phyloP scores from a whole-genome alignment of 2,113 vertebrate genomes.

The Osmerus eperlanus region DNA sequence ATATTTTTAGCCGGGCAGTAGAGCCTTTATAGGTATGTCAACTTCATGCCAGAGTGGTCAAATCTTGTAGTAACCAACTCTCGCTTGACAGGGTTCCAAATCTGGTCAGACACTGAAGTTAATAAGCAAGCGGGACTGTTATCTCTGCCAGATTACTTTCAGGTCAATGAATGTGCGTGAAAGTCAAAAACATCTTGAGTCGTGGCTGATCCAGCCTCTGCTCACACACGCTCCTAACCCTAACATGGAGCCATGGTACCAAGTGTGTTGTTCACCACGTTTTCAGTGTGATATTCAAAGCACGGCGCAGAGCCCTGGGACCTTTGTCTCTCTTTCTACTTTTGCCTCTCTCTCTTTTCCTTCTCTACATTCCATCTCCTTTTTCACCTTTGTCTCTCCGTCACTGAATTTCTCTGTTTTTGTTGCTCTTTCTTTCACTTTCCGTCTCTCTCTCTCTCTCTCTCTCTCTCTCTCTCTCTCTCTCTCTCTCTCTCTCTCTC shows the following conservation, averaged over 20 bases:
- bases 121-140: not conserved
- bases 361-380: constrained; percentile 5
- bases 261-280: constrained; percentile 45
- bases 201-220: not conserved
- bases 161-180: not conserved
- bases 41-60: too few species aligned
- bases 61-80: too few species aligned
- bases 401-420: not conserved
- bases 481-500: not conserved
- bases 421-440: not conserved
- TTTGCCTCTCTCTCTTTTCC: constrained; percentile 13
- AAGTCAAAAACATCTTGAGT: not conserved
- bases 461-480: not conserved
- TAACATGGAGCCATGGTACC: constrained; percentile 17
- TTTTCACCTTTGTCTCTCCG: not conserved
- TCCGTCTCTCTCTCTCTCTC: not conserved
- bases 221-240: not conserved
- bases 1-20: not conserved
- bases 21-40: not conserved
- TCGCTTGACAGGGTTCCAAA: not conserved
- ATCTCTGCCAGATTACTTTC: not conserved
- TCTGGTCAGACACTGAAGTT: not conserved
- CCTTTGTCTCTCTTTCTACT: constrained; percentile 14
- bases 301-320: constrained; percentile 22
- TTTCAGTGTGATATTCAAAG: constrained; percentile 39